Evolutionary conservation across 2,888 invertebrate genomes (phyloP), one percentile per base, ranked within the genome.

Genomic region (Leuctra nigra): DNA sequence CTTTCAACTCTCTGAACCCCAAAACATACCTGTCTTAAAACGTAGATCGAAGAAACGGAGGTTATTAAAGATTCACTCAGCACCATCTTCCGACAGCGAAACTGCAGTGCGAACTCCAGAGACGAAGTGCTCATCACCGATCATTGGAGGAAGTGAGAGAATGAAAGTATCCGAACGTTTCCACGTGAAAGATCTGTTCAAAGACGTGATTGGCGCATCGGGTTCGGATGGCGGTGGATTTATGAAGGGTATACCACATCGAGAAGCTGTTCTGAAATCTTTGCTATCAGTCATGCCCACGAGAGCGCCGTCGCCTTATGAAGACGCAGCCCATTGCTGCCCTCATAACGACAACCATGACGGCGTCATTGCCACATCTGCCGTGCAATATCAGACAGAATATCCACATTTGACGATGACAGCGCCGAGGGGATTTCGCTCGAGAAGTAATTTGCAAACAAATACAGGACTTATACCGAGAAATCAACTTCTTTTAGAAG

Each of bases 111-210:
- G 36, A 11, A 16, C 44, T 1, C 44, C 53, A 18, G 14, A 18
- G 4, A 11, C 24, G 1, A 14, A 16, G 1, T n/a, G 13, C 52
- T 29, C 35, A 14, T 16, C 23, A n/a, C 24, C 38, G 13, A 24
- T 57, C 44, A n/a, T n/a, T n/a, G 59, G 59, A 4, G 61, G 61
- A n/a, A 59, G 57, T 22, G 59, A 55, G 39, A 67, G 75, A 7
- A 70, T 74, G 1, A 77, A 75, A 62, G 75, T 77, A 64, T 76
- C 77, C 1, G 77, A 77, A 61, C 76, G 77, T 62, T 78, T 77
- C 61, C 72, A 75, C 38, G 74, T 78, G 0, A 76, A 77, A 13
- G 77, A 77, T 62, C 69, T 78, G 48, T 78, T 75, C 59, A 29
- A 29, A 29, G 29, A 29, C 29, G 29, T 29, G 29, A 29, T 6